A percentile compares a stretch with the other conserved stretches of the same genome.
phyloP scores from a whole-genome alignment of 30 jellyfish, hydroid and myxozoan genomes.

The Chironex yamaguchii region DNA sequence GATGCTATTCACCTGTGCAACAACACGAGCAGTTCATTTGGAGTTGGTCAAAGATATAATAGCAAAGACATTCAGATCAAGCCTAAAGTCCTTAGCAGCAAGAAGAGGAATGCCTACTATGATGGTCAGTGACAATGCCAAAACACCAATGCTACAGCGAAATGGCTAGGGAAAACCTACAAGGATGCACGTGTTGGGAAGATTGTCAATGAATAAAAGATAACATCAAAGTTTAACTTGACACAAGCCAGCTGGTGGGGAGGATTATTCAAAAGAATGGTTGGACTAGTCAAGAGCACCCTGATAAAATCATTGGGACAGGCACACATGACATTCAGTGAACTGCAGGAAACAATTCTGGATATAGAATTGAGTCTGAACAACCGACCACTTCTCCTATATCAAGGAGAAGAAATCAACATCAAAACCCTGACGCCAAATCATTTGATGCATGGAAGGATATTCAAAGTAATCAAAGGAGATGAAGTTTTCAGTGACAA shows the following conservation, averaged over 20 bases:
- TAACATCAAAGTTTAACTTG: conserved; percentile 31
- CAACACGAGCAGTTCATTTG: conserved; percentile 52
- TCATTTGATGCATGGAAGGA: conserved; percentile 19
- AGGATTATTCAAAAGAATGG: conserved; percentile 55
- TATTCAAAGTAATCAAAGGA: conserved; percentile 6
- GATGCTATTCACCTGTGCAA: conserved; percentile 64
- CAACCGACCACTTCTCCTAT: too few species aligned
- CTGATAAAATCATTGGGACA: too few species aligned
- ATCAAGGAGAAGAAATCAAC: too few species aligned
- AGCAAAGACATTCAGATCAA: conserved; percentile 1
- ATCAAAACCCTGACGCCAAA: not conserved
- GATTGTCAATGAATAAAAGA: not conserved
- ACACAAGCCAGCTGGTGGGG: conserved; percentile 45
- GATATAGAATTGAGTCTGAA: too few species aligned
- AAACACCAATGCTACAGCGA: conserved; percentile 10
- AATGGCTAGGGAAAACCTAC: conserved; percentile 14
- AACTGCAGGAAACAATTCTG: too few species aligned
- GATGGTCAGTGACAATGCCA: conserved; percentile 56
- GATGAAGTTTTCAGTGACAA: conserved; percentile 3
- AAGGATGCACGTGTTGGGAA: conserved; percentile 14
- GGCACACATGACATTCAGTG: too few species aligned
- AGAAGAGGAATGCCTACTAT: conserved; percentile 59
- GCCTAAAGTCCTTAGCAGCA: conserved; percentile 41
- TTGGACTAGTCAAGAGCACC: conserved; percentile 28
- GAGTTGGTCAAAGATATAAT: conserved; percentile 16